Conservation (phyloP, 2,113 vertebrate species). For the Daubentonia madagascariensis region DNA sequence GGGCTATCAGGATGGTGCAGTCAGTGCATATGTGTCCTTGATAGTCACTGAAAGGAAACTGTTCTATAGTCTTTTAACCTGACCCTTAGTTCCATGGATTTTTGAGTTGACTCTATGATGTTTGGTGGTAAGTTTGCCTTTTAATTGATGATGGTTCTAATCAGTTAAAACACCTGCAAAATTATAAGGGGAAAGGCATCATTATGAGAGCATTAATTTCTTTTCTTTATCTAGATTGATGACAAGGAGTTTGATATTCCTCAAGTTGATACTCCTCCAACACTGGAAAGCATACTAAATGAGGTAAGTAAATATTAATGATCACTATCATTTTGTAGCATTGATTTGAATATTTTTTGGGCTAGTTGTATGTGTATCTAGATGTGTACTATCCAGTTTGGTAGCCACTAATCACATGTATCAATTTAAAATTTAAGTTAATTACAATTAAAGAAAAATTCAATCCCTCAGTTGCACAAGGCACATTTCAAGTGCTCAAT, state of each 20-base stretch:
- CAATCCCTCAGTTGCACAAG: neutral
- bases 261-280: constrained; percentile 98
- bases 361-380: neutral
- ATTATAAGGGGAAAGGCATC: neutral
- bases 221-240: constrained; percentile 89
- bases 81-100: neutral
- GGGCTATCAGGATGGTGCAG: neutral
- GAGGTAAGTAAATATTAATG: constrained; percentile 87
- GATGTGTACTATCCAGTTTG: neutral
- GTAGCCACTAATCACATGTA: neutral
- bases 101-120: neutral
- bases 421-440: constrained; percentile 14
- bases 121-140: constrained; percentile 19
- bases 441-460: constrained; percentile 2
- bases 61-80: neutral
- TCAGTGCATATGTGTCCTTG: neutral
- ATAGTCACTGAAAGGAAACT: neutral
- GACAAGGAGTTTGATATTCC: constrained; percentile 99
- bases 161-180: neutral
- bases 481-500: neutral
- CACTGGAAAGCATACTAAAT: constrained; percentile 97
- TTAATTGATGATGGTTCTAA: neutral
- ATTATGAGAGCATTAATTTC: constrained; percentile 34
- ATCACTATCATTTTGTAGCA: neutral
- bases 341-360: neutral